Base-by-base conservation (phyloP, 2,797 vertebrate genomes). In the Apodemus agrarius region DNA sequence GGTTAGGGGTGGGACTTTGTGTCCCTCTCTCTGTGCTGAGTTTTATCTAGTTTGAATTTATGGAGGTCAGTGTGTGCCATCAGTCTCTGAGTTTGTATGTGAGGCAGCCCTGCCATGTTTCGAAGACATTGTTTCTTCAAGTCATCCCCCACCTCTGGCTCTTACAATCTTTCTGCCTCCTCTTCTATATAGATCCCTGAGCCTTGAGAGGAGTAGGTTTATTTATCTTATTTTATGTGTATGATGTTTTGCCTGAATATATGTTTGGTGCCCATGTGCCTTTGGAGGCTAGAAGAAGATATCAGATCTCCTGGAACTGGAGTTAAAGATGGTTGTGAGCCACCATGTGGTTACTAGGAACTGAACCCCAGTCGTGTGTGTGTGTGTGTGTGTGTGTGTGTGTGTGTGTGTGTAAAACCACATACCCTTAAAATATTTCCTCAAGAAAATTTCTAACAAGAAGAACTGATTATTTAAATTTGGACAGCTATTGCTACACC, bases 391-490 rank as follows among this genome's bases (percentile, higher is more conserved):
- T 67, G 65, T 34, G 65, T 67, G 31, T 69, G 65, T 46, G 31
- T 65, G 4, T 84, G 10, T 24, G 21, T 84, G 37, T 46, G 16
- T 5, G 9, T 85, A 95, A 93, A 90, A 74, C 67, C 16, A 72
- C 46, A 49, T 65, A 54, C 12, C 82, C n/a, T 92, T 95, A 21
- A 84, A 86, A 26, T 89, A 93, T 79, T 97, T 92, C 61, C 90
- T 82, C 52, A 94, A 90, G 85, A 90, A 90, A 90, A 95, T 40
- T 19, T 59, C 29, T 94, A 92, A 65, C 78, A 84, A 49, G 61
- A 94, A 87, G 22, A 75, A 76, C 88, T 96, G 29, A 29, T 88
- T 24, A 63, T 65, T 82, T 94, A 95, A 75, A 69, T 86, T 93
- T 94, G 76, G 72, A 97, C 46, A 67, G 17, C 63, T 96, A 19